Evolutionary conservation across 2,888 invertebrate species (phyloP).

Genomic region (Halocaridina rubra): DNA sequence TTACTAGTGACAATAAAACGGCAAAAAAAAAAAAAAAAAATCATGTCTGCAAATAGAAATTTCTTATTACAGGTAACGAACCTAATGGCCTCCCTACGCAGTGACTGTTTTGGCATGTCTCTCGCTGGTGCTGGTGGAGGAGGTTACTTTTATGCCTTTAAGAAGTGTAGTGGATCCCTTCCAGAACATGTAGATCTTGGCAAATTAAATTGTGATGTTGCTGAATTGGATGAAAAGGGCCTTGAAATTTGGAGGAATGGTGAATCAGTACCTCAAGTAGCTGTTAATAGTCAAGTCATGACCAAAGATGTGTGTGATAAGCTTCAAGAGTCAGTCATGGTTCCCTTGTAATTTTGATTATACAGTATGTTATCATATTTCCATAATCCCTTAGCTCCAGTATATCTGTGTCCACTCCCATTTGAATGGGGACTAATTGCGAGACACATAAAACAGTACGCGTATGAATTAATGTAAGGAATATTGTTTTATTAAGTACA

Average conservation of each 20-base stretch:
- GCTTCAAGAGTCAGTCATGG: too few species aligned
- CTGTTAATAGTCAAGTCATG: too few species aligned
- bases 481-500: too few species aligned
- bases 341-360: too few species aligned
- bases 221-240: slow-evolving; percentile 48
- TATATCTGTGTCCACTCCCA: too few species aligned
- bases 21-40: not conserved
- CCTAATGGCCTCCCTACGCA: slow-evolving; percentile 67
- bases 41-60: not conserved
- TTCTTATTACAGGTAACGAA: slow-evolving; percentile 43
- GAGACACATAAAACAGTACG: too few species aligned
- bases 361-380: too few species aligned
- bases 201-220: slow-evolving; percentile 28
- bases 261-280: slow-evolving; percentile 1
- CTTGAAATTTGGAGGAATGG: slow-evolving; percentile 66
- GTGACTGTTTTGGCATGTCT: slow-evolving; percentile 67
- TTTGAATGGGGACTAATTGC: too few species aligned
- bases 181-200: not conserved
- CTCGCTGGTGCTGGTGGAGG: slow-evolving; percentile 70
- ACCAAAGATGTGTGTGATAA: too few species aligned
- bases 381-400: too few species aligned
- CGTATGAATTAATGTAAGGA: too few species aligned
- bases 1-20: not conserved
- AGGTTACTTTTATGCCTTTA: slow-evolving; percentile 69
- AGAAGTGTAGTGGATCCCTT: not conserved